Conservation (phyloP, 2,888 invertebrate genomes). For the Nycteola revayana region DNA sequence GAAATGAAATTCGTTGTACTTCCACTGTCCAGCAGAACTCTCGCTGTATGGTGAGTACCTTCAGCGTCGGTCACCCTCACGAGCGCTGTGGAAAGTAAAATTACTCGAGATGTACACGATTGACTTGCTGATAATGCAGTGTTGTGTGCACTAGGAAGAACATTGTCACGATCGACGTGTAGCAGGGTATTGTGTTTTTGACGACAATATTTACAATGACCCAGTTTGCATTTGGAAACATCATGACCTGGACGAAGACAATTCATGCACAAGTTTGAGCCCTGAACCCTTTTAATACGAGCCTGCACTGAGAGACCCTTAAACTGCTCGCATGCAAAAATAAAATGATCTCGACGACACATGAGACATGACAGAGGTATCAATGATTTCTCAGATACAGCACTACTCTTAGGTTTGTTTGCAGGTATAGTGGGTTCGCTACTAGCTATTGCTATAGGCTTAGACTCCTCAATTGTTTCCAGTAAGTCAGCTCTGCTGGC, state of each 20-base stretch:
- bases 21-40: too few species aligned
- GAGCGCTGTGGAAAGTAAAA: too few species aligned
- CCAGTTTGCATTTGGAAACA: conserved; percentile 1
- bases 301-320: not conserved
- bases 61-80: too few species aligned
- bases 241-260: too few species aligned
- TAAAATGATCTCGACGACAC: conserved; percentile 3
- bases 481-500: conserved; percentile 2
- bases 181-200: too few species aligned
- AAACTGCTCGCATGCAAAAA: conserved; percentile 3
- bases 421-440: too few species aligned
- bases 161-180: not conserved
- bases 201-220: conserved; percentile 2
- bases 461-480: conserved; percentile 5
- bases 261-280: too few species aligned
- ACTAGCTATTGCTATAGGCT: too few species aligned
- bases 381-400: not conserved
- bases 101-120: not conserved
- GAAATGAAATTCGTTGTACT: conserved; percentile 2
- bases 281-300: too few species aligned
- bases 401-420: too few species aligned
- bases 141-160: not conserved
- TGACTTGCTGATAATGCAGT: not conserved
- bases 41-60: too few species aligned
- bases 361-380: conserved; percentile 1